Percentiles rank a stretch among this genome's conserved stretches.
Evolutionary conservation across 2,113 vertebrate genomes (phyloP).

Genomic region (Platichthys stellatus): DNA sequence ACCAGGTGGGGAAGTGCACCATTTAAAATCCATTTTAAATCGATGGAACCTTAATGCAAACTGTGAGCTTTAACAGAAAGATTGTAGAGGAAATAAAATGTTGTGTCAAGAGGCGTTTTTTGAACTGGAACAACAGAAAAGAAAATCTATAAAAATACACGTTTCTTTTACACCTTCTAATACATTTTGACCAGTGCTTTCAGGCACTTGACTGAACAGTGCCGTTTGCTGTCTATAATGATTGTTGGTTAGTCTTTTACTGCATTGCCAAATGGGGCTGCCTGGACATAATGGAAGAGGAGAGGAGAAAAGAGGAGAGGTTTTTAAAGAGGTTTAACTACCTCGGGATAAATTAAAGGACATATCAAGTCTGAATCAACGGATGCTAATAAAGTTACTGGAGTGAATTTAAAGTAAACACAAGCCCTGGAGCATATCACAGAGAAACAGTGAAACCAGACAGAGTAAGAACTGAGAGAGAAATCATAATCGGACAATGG

Average conservation of each 20-base stretch:
- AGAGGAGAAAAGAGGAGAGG: no score
- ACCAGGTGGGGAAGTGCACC: slow-evolving; percentile 37
- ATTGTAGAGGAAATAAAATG: slow-evolving; percentile 9
- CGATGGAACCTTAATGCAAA: slow-evolving; percentile 31
- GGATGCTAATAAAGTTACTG: no score
- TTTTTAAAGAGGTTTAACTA: no score
- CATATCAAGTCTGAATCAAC: not conserved
- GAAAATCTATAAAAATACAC: not conserved
- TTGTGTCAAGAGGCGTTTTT: not conserved
- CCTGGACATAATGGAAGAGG: not conserved
- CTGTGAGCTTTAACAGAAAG: slow-evolving; percentile 15
- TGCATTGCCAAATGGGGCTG: no score
- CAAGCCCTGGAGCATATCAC: no score
- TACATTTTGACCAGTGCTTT: not conserved
- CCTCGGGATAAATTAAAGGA: not conserved
- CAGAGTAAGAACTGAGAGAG: no score
- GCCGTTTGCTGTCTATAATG: not conserved
- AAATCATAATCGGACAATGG: no score
- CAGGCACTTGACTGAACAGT: not conserved
- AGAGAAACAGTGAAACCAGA: no score
- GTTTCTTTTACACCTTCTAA: no score
- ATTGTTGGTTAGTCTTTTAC: not conserved
- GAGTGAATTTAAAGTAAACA: no score
- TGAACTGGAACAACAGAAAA: not conserved
- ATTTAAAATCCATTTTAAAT: slow-evolving; percentile 53